Base-by-base conservation (phyloP, 1,140 invertebrate species). In the Polypedilum pembai region DNA sequence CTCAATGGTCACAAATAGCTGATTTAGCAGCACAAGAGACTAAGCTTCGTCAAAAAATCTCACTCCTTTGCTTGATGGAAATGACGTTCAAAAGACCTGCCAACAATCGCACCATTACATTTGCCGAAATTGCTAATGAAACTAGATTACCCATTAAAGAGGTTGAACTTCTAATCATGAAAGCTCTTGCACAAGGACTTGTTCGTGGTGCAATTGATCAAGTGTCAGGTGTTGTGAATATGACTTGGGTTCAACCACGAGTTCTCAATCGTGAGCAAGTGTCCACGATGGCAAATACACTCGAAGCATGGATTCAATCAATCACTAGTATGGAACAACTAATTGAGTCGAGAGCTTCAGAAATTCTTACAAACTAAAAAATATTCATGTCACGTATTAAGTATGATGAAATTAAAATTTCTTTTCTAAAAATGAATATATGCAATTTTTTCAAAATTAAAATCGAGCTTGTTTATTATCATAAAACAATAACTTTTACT, bases 121-220 rank as follows among this genome's bases (percentile, higher is more conserved):
- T 99, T 82, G 84, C 86, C 8, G 96, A 98, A 82, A 98, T 99
- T 75, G 90, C 96, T 0, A 83, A 86, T 74, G 93, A 93, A 81
- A 94, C 95, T 8, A 87, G 90, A 78, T 83, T 98, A 76, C 90
- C 91, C 0, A 82, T 90, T 10, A 90, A 90, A 72, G 91, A 98
- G 83, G 95, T 99, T 20, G 98, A 99, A 82, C 84, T 98, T 75
- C 85, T 99, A 10, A 94, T 99, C 1, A 99, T 99, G 98, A 98
- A 98, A 84, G 98, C 98, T 0, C 82, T 99, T 33, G 94, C 95
- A n/a, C 89, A 98, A 77, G 94, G 93, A 69, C 86, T 99, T 0
- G 93, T 99, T 3, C 89, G 91, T 76, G 98, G 98, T 15, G 91
- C 91, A 73, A 99, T 99, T 78, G 96, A 99, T 86, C 94, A 99